These are phyloP conservation scores for Eurois occulta DNA, from an alignment of 2,888 invertebrate species.

Conservation along the genomic window DNA sequence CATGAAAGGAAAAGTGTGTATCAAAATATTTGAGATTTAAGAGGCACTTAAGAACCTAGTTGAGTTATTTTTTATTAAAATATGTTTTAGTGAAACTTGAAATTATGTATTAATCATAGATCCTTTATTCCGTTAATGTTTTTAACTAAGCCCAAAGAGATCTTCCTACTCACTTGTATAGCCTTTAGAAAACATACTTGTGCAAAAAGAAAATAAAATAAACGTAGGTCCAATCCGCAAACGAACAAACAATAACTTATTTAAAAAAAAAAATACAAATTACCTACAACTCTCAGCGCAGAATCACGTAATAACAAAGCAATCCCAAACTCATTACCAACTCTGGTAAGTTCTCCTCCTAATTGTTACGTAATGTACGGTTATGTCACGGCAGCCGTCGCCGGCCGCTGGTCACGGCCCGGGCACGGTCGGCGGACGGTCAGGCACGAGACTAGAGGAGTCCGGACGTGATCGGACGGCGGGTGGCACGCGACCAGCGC, in stretches of 20 bases:
- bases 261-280: slow-evolving; percentile 9
- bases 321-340: slow-evolving; percentile 32
- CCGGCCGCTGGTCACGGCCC: slow-evolving; percentile 9
- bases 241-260: not conserved
- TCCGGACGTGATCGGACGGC: slow-evolving; percentile 3
- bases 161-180: not conserved
- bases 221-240: not conserved
- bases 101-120: not conserved
- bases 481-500: slow-evolving; percentile 33
- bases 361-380: slow-evolving; percentile 52
- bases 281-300: not conserved
- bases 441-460: slow-evolving; percentile 37
- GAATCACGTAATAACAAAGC: slow-evolving; percentile 37
- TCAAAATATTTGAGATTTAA: slow-evolving; percentile 21
- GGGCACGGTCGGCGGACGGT: slow-evolving; percentile 28
- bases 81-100: not conserved
- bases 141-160: not conserved
- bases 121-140: not conserved
- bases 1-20: slow-evolving; percentile 40
- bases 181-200: not conserved
- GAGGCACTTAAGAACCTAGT: not conserved
- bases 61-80: not conserved
- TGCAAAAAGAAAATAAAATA: not conserved
- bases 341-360: slow-evolving; percentile 22
- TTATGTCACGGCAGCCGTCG: slow-evolving; percentile 32